Evolutionary conservation across 2,888 invertebrate genomes (phyloP).

Genomic region (Thelaira solivaga): DNA sequence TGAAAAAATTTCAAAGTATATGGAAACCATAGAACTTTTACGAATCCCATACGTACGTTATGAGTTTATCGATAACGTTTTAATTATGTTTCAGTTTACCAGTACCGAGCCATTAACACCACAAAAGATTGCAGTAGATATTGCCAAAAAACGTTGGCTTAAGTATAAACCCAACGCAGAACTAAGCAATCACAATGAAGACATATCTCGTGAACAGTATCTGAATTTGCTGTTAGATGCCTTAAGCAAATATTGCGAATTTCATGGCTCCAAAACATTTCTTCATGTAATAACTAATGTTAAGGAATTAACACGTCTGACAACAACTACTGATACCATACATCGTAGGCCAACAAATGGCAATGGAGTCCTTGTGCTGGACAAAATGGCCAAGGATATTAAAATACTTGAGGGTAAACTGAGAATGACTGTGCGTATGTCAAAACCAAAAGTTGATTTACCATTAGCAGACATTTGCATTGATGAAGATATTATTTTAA

Average conservation of each 20-base stretch:
- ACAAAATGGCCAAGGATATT: constrained; percentile 65
- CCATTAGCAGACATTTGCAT: constrained; percentile 68
- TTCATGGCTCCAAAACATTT: constrained; percentile 68
- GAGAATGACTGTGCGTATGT: constrained; percentile 65
- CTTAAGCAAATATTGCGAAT: constrained; percentile 69
- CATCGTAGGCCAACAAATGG: constrained; percentile 62
- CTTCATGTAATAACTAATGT: constrained; percentile 66
- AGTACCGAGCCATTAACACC: constrained; percentile 66
- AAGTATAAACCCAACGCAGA: constrained; percentile 67
- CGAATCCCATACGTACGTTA: constrained; percentile 72
- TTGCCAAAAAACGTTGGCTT: constrained; percentile 70
- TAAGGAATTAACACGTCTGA: constrained; percentile 57
- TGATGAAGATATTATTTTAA: constrained; percentile 62
- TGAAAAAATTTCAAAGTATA: constrained; percentile 67
- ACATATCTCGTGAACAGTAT: constrained; percentile 70
- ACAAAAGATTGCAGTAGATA: constrained; percentile 70
- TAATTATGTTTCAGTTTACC: constrained; percentile 69
- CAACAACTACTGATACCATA: constrained; percentile 63
- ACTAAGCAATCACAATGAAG: constrained; percentile 55
- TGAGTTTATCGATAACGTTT: constrained; percentile 71
- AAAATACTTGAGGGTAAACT: constrained; percentile 63
- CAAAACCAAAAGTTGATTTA: constrained; percentile 67
- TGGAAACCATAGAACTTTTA: constrained; percentile 68
- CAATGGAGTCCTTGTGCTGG: constrained; percentile 60
- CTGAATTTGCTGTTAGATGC: constrained; percentile 69